Evolutionary conservation across 2,888 invertebrate genomes (phyloP), one percentile per base, ranked within the genome.

Genomic region (Eupeodes luniger): DNA sequence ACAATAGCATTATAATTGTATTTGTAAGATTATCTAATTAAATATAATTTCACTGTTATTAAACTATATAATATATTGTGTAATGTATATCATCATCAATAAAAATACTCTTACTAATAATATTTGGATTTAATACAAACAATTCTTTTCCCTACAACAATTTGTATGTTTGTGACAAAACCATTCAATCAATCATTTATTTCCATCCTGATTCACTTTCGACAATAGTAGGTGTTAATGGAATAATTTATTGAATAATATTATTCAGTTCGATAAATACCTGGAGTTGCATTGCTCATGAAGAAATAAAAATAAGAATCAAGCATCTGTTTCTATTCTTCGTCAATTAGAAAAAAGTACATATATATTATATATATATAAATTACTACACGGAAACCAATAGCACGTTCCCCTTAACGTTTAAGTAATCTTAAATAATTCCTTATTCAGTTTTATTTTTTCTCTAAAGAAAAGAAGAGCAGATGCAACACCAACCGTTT

Each of bases 311-410:
- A 44, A 51, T 72, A 66, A 61, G 44, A 72, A 67, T 40, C 66
- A 16, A 72, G 5, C 85, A 85, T 85, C 85, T 85, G 85, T 77
- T 85, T 57, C 47, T 67, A 49, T 74, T 59, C 77, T 53, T 44
- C 64, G 19, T 64, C 69, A 82, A 79, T 83, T 82, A 64, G 59
- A 74, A 77, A 66, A 49, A 66, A 66, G 10, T 6, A 66, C 19
- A 10, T 40, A 9, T 5, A 9, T 27, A 9, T 40, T 4, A 4
- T 11, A 4, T 55, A 11, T 11, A 10, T 7, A 5, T 16, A 16
- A 51, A n/a, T 49, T 34, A 5, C n/a, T 72, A 66, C 34, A 85
- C 64, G 75, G 70, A 81, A 83, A 78, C 78, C 83, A 82, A 82
- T 70, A 72, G 64, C 82, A 47, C 64, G 64, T 64, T 64, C 64